Conservation (phyloP, 2,888 invertebrate species). For the Polia nebulosa region DNA sequence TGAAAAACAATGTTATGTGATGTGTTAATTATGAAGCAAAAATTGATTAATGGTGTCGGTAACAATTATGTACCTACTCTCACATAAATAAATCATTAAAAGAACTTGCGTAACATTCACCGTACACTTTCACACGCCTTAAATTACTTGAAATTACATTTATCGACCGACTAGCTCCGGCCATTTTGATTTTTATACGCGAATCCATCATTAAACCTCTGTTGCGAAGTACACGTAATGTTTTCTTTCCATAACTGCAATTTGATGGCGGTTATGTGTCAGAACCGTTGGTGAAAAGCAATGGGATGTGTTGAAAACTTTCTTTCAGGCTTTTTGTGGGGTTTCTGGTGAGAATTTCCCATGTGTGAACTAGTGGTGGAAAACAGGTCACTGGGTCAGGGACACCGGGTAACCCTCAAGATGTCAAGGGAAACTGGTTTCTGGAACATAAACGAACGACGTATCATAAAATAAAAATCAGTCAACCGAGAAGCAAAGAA, state of each 20-base stretch:
- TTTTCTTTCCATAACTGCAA: conserved; percentile 33
- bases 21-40: too few relatives aligned
- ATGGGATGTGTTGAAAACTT: conserved; percentile 19
- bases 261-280: conserved; percentile 18
- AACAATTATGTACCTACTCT: not conserved
- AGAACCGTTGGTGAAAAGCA: conserved; percentile 16
- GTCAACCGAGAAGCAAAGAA: not conserved
- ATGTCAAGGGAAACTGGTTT: conserved; percentile 6
- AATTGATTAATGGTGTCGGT: conserved; percentile 1
- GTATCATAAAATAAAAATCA: not conserved
- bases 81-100: conserved; percentile 9
- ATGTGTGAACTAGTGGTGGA: not conserved
- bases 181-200: conserved; percentile 27
- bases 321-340: conserved; percentile 25
- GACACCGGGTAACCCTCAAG: not conserved
- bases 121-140: conserved; percentile 41
- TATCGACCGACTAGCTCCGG: conserved; percentile 17
- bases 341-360: conserved; percentile 21
- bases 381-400: conserved; percentile 24
- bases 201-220: not conserved
- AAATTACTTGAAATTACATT: conserved; percentile 29
- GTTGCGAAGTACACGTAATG: conserved; percentile 28
- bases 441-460: not conserved
- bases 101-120: not conserved
- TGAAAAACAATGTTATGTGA: too few relatives aligned